phyloP scores from a whole-genome alignment of 2,113 vertebrate species.

The Equus przewalskii region DNA sequence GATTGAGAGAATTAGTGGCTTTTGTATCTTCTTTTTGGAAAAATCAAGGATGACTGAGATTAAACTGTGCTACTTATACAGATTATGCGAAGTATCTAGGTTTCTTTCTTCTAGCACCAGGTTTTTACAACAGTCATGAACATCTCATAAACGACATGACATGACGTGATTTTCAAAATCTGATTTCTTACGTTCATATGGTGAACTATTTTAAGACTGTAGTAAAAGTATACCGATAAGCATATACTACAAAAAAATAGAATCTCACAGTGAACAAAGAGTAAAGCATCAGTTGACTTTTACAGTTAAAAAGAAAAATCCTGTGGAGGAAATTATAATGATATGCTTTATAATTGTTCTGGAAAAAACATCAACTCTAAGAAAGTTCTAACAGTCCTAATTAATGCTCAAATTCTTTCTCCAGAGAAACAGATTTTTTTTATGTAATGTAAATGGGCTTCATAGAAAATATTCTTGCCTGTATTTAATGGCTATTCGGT shows the following conservation, averaged over 20 bases:
- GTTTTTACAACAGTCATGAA: conserved; percentile 78
- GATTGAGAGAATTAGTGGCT: not conserved
- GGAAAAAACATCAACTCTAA: conserved; percentile 73
- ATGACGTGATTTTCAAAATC: conserved; percentile 73
- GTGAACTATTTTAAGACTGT: conserved; percentile 71
- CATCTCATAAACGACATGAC: conserved; percentile 77
- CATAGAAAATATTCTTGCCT: conserved; percentile 75
- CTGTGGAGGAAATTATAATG: conserved; percentile 78
- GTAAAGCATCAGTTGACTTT: conserved; percentile 73
- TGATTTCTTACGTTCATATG: conserved; percentile 66
- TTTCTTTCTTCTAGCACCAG: conserved; percentile 42
- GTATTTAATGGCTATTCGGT: conserved; percentile 72
- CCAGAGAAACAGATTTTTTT: conserved; percentile 80
- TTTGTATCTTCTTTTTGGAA: not conserved
- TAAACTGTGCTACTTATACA: not conserved
- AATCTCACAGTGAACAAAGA: conserved; percentile 70
- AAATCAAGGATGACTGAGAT: not conserved
- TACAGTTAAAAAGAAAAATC: conserved; percentile 74
- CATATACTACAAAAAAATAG: conserved; percentile 46
- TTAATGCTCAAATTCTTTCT: conserved; percentile 84
- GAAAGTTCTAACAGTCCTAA: conserved; percentile 83
- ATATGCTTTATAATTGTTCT: conserved; percentile 83
- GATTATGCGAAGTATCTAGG: not conserved
- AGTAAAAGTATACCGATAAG: conserved; percentile 55
- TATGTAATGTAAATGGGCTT: conserved; percentile 79